Conservation (phyloP, 2,113 vertebrate species). For the Chlamydotis undulata region DNA sequence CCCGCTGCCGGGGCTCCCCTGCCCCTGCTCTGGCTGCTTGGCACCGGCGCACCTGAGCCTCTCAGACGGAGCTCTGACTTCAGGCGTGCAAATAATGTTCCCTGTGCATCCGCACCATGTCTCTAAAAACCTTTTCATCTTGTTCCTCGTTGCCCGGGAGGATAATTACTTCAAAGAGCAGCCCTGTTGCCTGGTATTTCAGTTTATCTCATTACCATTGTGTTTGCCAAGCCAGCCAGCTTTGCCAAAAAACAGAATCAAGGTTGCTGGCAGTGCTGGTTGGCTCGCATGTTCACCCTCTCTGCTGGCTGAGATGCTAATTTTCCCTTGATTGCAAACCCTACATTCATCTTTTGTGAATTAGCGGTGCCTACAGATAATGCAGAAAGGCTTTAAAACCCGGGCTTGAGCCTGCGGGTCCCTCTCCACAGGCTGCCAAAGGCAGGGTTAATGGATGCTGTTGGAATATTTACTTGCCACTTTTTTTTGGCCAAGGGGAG, state of each 20-base stretch:
- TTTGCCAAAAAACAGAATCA: conserved; percentile 74
- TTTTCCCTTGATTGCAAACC: conserved; percentile 73
- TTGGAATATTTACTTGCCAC: conserved; percentile 68
- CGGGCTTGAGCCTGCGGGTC: neutral
- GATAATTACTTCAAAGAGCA: conserved; percentile 77
- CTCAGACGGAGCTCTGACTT: neutral
- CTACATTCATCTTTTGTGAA: conserved; percentile 71
- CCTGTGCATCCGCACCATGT: neutral
- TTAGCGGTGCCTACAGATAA: conserved; percentile 56
- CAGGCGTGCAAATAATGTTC: conserved; percentile 59
- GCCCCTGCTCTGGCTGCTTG: neutral
- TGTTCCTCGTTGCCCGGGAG: conserved; percentile 67
- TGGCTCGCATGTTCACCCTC: conserved; percentile 35
- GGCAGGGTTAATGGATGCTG: conserved; percentile 62
- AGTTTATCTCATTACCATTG: conserved; percentile 67
- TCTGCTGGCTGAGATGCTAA: conserved; percentile 58
- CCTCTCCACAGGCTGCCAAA: conserved; percentile 44
- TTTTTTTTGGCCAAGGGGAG: conserved; percentile 30
- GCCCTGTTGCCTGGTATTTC: conserved; percentile 62
- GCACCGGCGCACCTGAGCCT: neutral
- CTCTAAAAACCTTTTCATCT: conserved; percentile 66
- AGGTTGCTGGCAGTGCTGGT: conserved; percentile 66
- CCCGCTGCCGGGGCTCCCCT: neutral
- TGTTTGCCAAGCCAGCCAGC: conserved; percentile 63
- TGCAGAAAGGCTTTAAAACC: conserved; percentile 32